These are phyloP conservation scores for Loris lydekkerianus DNA, from an alignment of 2,797 vertebrate species.

Conservation along the genomic window DNA sequence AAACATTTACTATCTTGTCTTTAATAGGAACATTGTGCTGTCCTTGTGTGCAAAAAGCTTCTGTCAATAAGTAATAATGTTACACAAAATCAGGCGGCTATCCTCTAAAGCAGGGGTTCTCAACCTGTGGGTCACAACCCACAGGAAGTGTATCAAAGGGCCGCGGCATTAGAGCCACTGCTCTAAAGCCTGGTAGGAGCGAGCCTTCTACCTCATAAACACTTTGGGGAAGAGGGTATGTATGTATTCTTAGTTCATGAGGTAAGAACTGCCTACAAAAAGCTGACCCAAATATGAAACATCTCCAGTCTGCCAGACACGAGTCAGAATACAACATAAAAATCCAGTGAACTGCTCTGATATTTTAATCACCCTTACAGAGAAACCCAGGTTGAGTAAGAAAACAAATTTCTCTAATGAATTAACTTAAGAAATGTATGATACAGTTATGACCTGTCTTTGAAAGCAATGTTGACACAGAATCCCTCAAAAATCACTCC, in stretches of 20 bases:
- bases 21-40: not conserved
- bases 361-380: constrained; percentile 85
- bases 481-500: constrained; percentile 75
- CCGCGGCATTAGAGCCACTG: no score
- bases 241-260: not conserved
- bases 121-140: no score
- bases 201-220: not conserved
- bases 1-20: not conserved
- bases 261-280: not conserved
- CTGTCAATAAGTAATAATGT: not conserved
- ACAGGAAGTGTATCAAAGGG: no score
- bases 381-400: constrained; percentile 84
- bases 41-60: not conserved
- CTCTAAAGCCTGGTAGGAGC: not conserved
- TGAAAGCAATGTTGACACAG: constrained; percentile 62
- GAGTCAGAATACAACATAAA: not conserved
- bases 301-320: not conserved
- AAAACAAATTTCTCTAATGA: constrained; percentile 82
- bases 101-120: not conserved
- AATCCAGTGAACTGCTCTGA: constrained; percentile 81
- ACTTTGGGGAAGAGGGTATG: not conserved
- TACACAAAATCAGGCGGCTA: not conserved
- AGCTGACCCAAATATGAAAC: not conserved
- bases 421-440: constrained; percentile 63
- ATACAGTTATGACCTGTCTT: constrained; percentile 72